A percentile compares a stretch with the other conserved stretches of the same genome.
These are phyloP conservation scores for Falco rusticolus DNA, from an alignment of 2,797 vertebrate genomes.

Conservation along the genomic window DNA sequence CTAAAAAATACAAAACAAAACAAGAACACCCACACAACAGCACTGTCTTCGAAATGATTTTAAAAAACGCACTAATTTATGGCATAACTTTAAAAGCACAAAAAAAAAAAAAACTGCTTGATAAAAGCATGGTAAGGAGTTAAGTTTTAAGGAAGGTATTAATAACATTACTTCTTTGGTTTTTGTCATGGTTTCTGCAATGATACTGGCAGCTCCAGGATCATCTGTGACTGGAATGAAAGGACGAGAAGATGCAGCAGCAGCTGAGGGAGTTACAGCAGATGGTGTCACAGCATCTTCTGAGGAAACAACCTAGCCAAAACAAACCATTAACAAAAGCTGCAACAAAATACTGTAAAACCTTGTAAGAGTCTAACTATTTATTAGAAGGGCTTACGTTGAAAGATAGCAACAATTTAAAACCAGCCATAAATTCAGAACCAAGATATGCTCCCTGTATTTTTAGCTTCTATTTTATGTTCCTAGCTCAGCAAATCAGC, in stretches of 20 bases:
- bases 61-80: background rate
- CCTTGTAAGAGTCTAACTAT: background rate
- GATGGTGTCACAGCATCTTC: slow-evolving; percentile 94
- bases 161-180: slow-evolving; percentile 89
- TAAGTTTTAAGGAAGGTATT: background rate
- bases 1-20: too few relatives aligned
- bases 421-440: background rate
- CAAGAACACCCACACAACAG: background rate
- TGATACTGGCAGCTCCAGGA: slow-evolving; percentile 97
- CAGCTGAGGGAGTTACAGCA: slow-evolving; percentile 92
- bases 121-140: background rate
- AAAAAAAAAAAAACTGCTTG: background rate
- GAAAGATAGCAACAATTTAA: background rate
- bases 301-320: slow-evolving; percentile 83
- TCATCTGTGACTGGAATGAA: slow-evolving; percentile 99
- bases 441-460: background rate
- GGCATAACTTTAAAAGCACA: background rate
- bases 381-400: background rate
- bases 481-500: background rate
- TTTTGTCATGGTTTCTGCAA: slow-evolving; percentile 99
- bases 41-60: background rate
- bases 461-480: background rate
- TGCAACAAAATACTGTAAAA: background rate
- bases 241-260: slow-evolving; percentile 90
- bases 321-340: background rate